Conservation (phyloP, 2,888 invertebrate species). For the Sericinus montela region DNA sequence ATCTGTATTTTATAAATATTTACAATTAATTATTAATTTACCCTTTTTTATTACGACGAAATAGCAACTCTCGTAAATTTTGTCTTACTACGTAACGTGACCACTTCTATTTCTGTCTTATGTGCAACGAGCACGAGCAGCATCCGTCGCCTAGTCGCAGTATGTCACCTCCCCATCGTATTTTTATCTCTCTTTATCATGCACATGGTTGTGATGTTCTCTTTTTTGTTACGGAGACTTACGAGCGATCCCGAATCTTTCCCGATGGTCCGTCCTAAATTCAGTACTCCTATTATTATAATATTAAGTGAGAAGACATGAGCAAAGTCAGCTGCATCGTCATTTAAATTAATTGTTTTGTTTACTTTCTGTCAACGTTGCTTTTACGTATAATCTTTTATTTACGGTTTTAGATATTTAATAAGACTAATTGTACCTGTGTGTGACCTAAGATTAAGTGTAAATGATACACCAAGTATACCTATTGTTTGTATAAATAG, state of each 20-base stretch:
- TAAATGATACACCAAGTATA: conserved; percentile 14
- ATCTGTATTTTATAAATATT: no score
- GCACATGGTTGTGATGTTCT: conserved; percentile 19
- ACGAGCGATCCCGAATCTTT: conserved; percentile 51
- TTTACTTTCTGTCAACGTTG: conserved; percentile 28
- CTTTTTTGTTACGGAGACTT: conserved; percentile 36
- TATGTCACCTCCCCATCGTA: conserved; percentile 28
- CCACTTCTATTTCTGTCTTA: conserved; percentile 57
- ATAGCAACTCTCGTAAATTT: conserved; percentile 54
- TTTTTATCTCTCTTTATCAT: conserved; percentile 26
- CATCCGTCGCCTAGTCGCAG: conserved; percentile 51
- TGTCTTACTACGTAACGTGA: conserved; percentile 24
- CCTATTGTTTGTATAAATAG: conserved; percentile 28
- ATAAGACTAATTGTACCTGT: no score
- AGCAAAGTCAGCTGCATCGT: conserved; percentile 30
- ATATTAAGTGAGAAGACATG: conserved; percentile 37
- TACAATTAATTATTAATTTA: no score
- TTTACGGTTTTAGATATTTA: neutral
- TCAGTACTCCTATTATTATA: conserved; percentile 48
- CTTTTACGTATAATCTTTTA: conserved; percentile 5
- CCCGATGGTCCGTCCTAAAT: conserved; percentile 53
- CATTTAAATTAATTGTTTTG: conserved; percentile 37
- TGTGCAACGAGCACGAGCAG: conserved; percentile 46
- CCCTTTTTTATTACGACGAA: no score
- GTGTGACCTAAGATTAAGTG: conserved; percentile 11